phyloP scores from a whole-genome alignment of 2,797 vertebrate species.

The Xenops minutus region DNA sequence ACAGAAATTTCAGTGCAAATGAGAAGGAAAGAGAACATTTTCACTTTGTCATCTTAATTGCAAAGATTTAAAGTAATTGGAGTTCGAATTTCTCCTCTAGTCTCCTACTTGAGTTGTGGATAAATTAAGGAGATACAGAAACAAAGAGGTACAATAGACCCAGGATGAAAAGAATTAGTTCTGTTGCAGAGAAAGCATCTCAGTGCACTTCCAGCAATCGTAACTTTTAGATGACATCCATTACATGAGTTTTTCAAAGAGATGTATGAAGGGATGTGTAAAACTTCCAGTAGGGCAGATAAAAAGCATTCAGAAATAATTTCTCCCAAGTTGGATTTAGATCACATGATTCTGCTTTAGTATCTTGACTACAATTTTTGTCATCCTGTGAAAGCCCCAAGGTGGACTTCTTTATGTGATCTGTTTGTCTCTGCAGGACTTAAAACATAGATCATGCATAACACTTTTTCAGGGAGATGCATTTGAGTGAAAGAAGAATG shows the following conservation, averaged over 20 bases:
- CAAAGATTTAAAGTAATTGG: not conserved
- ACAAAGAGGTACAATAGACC: not conserved
- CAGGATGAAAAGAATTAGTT: not conserved
- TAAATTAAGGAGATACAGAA: not conserved
- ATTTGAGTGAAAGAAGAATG: not conserved
- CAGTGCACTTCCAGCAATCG: not conserved
- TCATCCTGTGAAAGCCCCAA: not conserved
- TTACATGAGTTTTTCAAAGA: not conserved
- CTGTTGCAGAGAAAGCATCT: not conserved
- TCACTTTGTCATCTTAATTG: not conserved
- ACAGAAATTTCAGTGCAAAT: not conserved
- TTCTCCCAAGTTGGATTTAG: not conserved
- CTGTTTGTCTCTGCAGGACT: not conserved
- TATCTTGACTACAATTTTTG: not conserved
- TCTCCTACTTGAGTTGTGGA: not conserved
- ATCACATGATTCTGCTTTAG: not conserved
- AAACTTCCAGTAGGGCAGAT: not conserved
- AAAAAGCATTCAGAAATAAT: not conserved
- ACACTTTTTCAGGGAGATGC: not conserved
- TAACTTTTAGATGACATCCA: rapidly evolving
- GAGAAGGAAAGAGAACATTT: not conserved
- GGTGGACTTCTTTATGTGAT: not conserved
- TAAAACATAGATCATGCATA: not conserved
- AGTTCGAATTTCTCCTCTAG: not conserved
- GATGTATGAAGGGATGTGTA: not conserved